Conservation (phyloP, 2,888 invertebrate species). For the Eilema depressum region DNA sequence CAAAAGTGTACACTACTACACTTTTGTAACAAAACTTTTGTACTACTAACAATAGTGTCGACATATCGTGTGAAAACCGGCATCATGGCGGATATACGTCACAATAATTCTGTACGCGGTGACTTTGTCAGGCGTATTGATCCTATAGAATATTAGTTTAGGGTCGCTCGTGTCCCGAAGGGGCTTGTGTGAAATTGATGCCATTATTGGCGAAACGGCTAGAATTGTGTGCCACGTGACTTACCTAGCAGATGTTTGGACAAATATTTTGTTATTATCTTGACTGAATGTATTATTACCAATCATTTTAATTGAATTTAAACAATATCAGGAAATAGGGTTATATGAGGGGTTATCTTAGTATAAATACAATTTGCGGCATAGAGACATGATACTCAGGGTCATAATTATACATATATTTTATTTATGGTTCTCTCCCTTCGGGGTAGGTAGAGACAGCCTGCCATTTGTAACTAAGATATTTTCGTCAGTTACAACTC, state of each 20-base stretch:
- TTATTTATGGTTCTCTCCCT: neutral
- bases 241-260: constrained; percentile 43
- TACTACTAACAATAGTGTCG: constrained; percentile 46
- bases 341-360: neutral
- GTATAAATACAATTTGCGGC: neutral
- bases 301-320: constrained; percentile 1
- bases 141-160: constrained; percentile 62
- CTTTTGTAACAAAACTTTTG: constrained; percentile 30
- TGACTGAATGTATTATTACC: constrained; percentile 28
- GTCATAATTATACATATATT: neutral
- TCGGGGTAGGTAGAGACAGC: neutral
- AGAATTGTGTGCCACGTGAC: constrained; percentile 47
- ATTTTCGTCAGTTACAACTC: neutral
- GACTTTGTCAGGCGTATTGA: constrained; percentile 65
- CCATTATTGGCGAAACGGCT: constrained; percentile 64
- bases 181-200: constrained; percentile 74
- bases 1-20: too few relatives aligned
- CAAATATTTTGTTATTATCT: constrained; percentile 51
- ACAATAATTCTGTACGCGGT: constrained; percentile 58
- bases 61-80: constrained; percentile 63
- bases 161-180: constrained; percentile 55
- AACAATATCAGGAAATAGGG: constrained; percentile 20
- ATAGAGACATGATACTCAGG: neutral
- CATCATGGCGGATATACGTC: constrained; percentile 52
- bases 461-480: neutral